Percentiles rank a stretch among this genome's conserved stretches.
Conservation (phyloP, 2,113 vertebrate genomes). For the Gobiocypris rarus region DNA sequence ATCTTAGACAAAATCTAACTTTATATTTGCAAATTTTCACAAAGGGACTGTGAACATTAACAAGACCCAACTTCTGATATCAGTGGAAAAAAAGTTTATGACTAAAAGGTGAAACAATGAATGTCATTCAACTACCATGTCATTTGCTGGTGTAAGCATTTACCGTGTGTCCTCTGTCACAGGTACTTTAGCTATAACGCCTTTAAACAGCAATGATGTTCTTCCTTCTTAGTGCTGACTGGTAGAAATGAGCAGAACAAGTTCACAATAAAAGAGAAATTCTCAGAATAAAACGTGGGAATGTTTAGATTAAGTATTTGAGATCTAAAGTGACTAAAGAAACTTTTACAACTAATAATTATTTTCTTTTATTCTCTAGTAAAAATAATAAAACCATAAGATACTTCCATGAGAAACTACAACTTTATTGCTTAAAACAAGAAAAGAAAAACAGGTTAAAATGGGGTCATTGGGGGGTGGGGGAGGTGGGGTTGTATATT, state of each 20-base stretch:
- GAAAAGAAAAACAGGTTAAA: not conserved
- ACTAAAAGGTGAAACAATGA: not conserved
- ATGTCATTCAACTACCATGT: not conserved
- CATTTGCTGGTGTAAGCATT: not conserved
- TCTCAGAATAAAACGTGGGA: slow-evolving; percentile 6
- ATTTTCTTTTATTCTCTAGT: not conserved
- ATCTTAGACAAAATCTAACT: too few species aligned
- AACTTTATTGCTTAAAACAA: too few species aligned
- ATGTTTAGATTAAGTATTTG: not conserved
- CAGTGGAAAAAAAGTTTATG: not conserved
- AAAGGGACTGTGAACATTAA: not conserved
- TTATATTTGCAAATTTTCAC: not conserved
- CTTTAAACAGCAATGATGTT: not conserved
- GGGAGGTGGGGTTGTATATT: too few species aligned
- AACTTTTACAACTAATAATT: not conserved
- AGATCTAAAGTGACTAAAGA: not conserved
- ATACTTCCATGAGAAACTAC: not conserved
- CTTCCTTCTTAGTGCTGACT: not conserved
- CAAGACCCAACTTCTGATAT: not conserved
- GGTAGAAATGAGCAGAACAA: not conserved
- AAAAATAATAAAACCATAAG: not conserved
- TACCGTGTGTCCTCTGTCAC: not conserved
- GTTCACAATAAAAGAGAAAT: not conserved
- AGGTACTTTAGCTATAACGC: not conserved
- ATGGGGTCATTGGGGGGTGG: too few species aligned